Percentiles rank a stretch among this genome's conserved stretches.
Conservation (phyloP, 2,113 vertebrate species). For the Passerina amoena region DNA sequence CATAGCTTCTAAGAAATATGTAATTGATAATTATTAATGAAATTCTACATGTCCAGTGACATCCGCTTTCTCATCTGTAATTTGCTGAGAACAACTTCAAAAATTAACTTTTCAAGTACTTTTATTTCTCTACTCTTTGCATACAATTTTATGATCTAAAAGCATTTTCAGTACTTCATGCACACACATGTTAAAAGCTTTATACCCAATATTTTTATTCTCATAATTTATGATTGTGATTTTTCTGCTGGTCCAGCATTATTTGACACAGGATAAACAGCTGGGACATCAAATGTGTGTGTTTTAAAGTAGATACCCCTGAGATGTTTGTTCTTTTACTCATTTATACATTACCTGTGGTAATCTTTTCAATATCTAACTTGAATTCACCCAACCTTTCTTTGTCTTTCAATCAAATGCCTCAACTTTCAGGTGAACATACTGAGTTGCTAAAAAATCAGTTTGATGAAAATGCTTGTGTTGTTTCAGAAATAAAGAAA, state of each 20-base stretch:
- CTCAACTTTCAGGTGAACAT: not conserved
- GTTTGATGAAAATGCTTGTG: not conserved
- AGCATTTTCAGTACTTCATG: not conserved
- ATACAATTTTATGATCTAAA: not conserved
- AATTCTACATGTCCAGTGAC: not conserved
- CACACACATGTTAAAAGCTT: not conserved
- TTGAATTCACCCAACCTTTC: not conserved
- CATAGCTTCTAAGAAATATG: rapidly evolving
- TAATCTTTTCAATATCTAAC: not conserved
- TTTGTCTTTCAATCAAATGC: not conserved
- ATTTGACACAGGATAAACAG: not conserved
- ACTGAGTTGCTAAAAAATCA: not conserved
- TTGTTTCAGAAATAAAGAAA: not conserved
- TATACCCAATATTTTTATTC: not conserved
- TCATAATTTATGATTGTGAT: not conserved
- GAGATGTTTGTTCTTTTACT: not conserved
- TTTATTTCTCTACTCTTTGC: not conserved
- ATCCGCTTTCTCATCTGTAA: not conserved
- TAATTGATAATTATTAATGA: not conserved
- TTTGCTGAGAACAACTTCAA: not conserved
- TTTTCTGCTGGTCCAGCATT: not conserved
- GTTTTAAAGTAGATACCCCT: not conserved
- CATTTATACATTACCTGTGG: not conserved
- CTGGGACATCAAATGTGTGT: not conserved
- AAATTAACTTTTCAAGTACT: not conserved